Evolutionary conservation across 2,113 vertebrate genomes (phyloP).

Genomic region (Heterochromis multidens): DNA sequence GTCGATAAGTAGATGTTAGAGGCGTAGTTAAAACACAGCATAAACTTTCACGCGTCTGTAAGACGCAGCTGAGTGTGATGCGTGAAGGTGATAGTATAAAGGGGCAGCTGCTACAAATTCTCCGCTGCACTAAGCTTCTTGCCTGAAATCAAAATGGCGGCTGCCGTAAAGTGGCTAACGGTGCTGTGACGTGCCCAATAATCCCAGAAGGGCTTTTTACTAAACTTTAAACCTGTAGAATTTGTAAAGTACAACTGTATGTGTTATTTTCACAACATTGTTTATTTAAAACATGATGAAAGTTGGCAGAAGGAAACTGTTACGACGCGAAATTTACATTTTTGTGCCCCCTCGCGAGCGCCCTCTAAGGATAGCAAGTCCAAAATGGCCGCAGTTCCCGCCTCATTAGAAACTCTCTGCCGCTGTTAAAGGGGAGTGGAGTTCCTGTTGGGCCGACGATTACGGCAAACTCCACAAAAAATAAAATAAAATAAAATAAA

Average conservation of each 20-base stretch:
- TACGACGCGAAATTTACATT: background rate
- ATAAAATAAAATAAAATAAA: background rate
- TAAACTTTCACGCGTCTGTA: background rate
- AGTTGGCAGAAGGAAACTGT: background rate
- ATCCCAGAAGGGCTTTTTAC: background rate
- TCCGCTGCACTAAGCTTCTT: background rate
- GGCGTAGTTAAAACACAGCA: background rate
- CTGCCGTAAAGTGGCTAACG: background rate
- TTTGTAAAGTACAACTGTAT: background rate
- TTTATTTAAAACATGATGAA: background rate
- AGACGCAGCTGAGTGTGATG: background rate
- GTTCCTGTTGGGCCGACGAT: conserved; percentile 3
- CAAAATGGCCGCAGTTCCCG: background rate
- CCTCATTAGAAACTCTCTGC: background rate
- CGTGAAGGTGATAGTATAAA: background rate
- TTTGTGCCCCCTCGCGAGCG: background rate
- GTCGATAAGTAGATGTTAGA: background rate
- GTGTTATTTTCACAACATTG: background rate
- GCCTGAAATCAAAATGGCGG: background rate
- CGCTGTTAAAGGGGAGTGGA: conserved; percentile 37
- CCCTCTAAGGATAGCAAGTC: background rate
- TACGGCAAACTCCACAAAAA: background rate
- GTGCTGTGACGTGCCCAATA: background rate
- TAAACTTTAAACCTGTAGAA: background rate
- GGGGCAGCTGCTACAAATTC: background rate